A percentile compares a stretch with the other conserved stretches of the same genome.
phyloP scores from a whole-genome alignment of 2,888 invertebrate species.

The Dolichopus griseipennis region DNA sequence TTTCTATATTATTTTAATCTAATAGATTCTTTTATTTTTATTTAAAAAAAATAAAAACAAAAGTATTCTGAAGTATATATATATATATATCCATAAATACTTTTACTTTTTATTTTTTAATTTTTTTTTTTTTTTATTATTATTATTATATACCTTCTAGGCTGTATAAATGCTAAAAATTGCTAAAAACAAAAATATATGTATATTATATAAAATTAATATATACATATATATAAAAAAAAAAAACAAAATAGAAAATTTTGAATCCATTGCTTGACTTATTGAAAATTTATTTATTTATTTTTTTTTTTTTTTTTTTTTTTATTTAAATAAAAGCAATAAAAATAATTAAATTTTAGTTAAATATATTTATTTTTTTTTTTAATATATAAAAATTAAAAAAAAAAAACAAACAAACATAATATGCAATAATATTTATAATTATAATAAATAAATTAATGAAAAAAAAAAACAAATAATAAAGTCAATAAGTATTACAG shows the following conservation, averaged over 20 bases:
- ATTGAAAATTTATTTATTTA: no score
- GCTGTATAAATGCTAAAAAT: conserved; percentile 1
- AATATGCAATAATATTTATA: background rate
- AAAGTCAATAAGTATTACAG: background rate
- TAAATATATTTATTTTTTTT: conserved; percentile 1
- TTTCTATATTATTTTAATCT: background rate
- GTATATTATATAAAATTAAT: conserved; percentile 17
- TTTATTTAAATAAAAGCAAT: no score
- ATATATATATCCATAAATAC: no score
- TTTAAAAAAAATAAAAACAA: no score
- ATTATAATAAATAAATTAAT: background rate
- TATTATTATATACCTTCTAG: background rate
- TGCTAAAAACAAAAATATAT: background rate
- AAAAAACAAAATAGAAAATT: conserved; percentile 17
- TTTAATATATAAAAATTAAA: background rate
- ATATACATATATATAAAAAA: no score
- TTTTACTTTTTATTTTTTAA: conserved; percentile 1
- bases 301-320: conserved; percentile 7
- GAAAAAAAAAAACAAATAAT: no score
- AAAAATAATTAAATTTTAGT: background rate
- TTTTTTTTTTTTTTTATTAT: conserved; percentile 4
- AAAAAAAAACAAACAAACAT: background rate
- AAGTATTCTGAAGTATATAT: no score
- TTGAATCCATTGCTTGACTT: conserved; percentile 40
- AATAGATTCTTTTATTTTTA: no score